Percentiles rank a stretch among this genome's conserved stretches.
Evolutionary conservation across 1,140 invertebrate species (phyloP).

Genomic region (Brachystomella parvula): DNA sequence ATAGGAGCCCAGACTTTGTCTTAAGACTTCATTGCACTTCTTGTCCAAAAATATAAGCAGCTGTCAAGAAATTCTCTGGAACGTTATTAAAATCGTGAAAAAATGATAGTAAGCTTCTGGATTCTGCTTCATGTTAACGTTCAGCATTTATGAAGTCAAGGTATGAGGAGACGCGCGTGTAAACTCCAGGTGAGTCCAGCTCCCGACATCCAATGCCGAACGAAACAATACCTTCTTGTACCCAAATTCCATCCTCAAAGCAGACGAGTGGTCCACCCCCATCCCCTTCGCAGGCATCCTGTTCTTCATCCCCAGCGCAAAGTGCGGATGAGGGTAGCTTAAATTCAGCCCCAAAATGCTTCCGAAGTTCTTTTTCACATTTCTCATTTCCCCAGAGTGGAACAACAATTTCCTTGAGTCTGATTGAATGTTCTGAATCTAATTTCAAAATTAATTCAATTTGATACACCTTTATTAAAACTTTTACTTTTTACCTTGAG

Average conservation of each 20-base stretch:
- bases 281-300: constrained; percentile 53
- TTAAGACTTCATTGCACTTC: background rate
- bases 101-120: background rate
- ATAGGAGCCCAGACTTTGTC: constrained; percentile 29
- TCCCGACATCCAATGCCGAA: constrained; percentile 57
- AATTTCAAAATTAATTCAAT: background rate
- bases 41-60: background rate
- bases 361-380: constrained; percentile 43
- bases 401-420: constrained; percentile 47
- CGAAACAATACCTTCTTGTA: constrained; percentile 54
- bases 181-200: constrained; percentile 53
- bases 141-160: constrained; percentile 23
- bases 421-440: constrained; percentile 42
- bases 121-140: background rate
- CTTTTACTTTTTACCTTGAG: constrained; percentile 43
- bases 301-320: constrained; percentile 49
- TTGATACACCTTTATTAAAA: background rate
- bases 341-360: constrained; percentile 45
- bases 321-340: constrained; percentile 46
- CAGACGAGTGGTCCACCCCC: constrained; percentile 61
- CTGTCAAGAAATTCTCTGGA: constrained; percentile 4
- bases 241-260: constrained; percentile 47
- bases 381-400: constrained; percentile 45
- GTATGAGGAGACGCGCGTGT: constrained; percentile 47
- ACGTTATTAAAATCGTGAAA: background rate